Percentiles rank a stretch among this genome's conserved stretches.
Evolutionary conservation across 2,113 vertebrate species (phyloP).

Genomic region (Centrocercus urophasianus): DNA sequence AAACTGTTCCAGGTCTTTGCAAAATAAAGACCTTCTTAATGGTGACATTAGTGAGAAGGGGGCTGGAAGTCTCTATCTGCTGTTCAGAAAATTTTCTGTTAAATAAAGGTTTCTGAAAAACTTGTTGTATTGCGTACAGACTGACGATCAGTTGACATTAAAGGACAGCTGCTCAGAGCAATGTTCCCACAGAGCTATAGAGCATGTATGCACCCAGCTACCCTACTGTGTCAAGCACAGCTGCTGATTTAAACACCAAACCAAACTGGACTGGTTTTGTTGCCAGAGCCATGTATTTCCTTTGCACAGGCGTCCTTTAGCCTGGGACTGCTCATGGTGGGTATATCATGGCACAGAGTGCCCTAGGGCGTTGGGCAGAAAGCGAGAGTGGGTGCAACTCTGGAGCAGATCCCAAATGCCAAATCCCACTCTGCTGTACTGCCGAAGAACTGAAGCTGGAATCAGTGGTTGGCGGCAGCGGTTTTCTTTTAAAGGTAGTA

Average conservation of each 20-base stretch:
- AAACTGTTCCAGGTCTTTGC: neutral
- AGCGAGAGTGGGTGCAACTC: neutral
- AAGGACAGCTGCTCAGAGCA: neutral
- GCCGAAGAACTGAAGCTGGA: conserved; percentile 8
- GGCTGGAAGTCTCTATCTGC: neutral
- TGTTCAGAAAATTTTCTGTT: neutral
- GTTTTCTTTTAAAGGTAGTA: conserved; percentile 36
- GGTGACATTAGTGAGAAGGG: neutral
- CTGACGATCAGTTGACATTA: neutral
- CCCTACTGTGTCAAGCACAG: neutral
- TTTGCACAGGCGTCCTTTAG: neutral
- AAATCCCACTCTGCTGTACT: neutral
- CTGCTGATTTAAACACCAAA: neutral
- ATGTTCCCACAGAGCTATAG: neutral
- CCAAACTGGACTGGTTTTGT: neutral
- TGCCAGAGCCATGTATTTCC: neutral
- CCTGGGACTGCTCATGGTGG: neutral
- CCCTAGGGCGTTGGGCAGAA: accelerated
- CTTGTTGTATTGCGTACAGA: neutral
- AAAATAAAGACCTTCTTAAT: neutral
- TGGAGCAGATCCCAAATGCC: neutral
- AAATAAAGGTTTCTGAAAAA: neutral
- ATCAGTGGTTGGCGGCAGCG: conserved; percentile 26
- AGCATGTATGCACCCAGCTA: neutral
- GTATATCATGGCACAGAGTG: neutral